Base-by-base conservation (phyloP, 1,140 invertebrate species). In the Lepidurus apus region DNA sequence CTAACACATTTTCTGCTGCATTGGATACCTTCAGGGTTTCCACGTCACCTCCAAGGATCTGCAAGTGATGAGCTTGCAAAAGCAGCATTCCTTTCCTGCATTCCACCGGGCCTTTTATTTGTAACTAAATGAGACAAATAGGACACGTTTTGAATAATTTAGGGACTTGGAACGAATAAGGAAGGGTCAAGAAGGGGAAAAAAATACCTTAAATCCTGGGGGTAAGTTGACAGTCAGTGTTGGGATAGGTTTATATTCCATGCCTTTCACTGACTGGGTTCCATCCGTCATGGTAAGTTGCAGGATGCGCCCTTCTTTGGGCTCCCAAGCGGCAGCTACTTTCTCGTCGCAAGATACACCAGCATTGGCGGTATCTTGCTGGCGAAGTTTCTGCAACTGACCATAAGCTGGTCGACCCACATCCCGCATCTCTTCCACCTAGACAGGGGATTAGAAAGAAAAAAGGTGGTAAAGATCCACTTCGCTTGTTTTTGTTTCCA, bases 201-300 rank as follows among this genome's bases (percentile, higher is more conserved):
- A 34, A 73, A 74, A 77, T 77, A 92, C 86, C 86, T 93, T 93
- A 43, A 86, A 86, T 10, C 91, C 91, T 53, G 91, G 91, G 47
- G 86, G 84, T 74, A 91, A 84, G 77, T 88, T 87, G 80, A 89
- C 85, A 81, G 87, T 88, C 10, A 94, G 84, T 79, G 86, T 85
- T 75, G 85, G 83, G 81, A 94, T 90, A 0, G 88, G 86, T 81
- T 86, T 88, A 82, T 93, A 91, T 84, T 95, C 93, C 83, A 95
- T 91, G 1, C 88, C 93, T 77, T 86, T 85, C 42, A 95, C 82
- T 81, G 89, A 86, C 82, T 91, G 90, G 2, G 88, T 85, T 13
- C 93, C 93, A 88, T 95, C 93, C 26, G 92, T 94, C 77, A 95
- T 84, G 75, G 87, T 88, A 47, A 95, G 83, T 83, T 91, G 89